These are phyloP conservation scores for Lasioglossum morio DNA, from an alignment of 2,888 invertebrate species.

Conservation along the genomic window DNA sequence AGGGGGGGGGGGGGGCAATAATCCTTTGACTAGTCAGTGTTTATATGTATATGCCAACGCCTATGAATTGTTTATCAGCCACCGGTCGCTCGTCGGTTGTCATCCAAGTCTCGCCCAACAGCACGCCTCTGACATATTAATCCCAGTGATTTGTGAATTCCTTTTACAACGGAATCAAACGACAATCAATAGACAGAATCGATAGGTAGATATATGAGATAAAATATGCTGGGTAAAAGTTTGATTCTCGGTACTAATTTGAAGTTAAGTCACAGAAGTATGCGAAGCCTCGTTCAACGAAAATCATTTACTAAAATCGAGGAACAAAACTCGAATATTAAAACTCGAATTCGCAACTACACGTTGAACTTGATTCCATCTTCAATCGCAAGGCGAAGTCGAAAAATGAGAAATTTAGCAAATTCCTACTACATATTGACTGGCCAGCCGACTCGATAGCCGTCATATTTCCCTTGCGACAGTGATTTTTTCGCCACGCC, in stretches of 20 bases:
- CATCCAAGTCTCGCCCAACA: conserved; percentile 2
- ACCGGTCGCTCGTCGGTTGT: neutral
- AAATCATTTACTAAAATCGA: neutral
- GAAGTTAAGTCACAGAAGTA: too few species aligned
- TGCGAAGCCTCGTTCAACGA: too few species aligned
- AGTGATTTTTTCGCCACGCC: conserved; percentile 8
- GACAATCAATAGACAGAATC: too few species aligned
- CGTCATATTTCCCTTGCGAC: conserved; percentile 33
- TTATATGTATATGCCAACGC: conserved; percentile 4
- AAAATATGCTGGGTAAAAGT: neutral
- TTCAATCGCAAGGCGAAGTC: neutral
- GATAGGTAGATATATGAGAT: neutral
- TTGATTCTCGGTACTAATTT: too few species aligned
- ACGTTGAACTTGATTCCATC: neutral
- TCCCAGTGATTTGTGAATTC: neutral
- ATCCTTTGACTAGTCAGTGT: neutral
- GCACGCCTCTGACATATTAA: conserved; percentile 22
- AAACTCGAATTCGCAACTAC: neutral
- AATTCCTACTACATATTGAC: conserved; percentile 36
- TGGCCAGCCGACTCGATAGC: conserved; percentile 43
- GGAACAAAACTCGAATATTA: neutral
- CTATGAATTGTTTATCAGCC: neutral
- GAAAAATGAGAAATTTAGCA: conserved; percentile 44
- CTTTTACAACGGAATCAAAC: neutral
- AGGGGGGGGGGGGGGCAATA: neutral